Evolutionary conservation across 1,140 invertebrate genomes (phyloP).

Genomic region (Drosophila lacteicornis): DNA sequence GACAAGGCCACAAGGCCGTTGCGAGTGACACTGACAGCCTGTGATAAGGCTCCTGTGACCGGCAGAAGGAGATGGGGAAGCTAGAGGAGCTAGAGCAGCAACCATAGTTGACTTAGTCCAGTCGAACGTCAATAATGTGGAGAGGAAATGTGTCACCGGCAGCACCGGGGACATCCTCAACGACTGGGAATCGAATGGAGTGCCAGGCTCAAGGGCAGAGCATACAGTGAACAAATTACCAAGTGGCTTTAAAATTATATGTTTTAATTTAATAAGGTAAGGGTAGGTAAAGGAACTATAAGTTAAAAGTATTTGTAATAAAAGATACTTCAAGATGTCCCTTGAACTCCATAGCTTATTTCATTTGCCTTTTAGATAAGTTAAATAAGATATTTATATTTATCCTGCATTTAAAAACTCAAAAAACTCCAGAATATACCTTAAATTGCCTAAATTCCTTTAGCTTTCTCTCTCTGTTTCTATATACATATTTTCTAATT

Average conservation of each 20-base stretch:
- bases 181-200: slow-evolving; percentile 33
- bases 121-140: slow-evolving; percentile 70
- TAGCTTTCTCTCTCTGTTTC: background rate
- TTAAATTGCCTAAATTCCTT: no score
- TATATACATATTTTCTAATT: background rate
- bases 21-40: slow-evolving; percentile 36
- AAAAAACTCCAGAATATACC: no score
- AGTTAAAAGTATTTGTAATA: no score
- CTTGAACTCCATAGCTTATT: no score
- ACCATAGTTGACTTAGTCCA: slow-evolving; percentile 57
- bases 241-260: background rate
- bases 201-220: slow-evolving; percentile 35
- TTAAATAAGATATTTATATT: no score
- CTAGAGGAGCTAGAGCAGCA: background rate
- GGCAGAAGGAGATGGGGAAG: background rate
- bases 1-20: slow-evolving; percentile 57
- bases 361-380: no score
- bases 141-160: slow-evolving; percentile 62
- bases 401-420: no score
- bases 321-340: no score
- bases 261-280: background rate
- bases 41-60: slow-evolving; percentile 31
- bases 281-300: no score
- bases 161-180: slow-evolving; percentile 31
- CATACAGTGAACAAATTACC: slow-evolving; percentile 20